Percentiles rank a stretch among this genome's conserved stretches.
Conservation (phyloP, 2,888 invertebrate species). For the Phania funesta region DNA sequence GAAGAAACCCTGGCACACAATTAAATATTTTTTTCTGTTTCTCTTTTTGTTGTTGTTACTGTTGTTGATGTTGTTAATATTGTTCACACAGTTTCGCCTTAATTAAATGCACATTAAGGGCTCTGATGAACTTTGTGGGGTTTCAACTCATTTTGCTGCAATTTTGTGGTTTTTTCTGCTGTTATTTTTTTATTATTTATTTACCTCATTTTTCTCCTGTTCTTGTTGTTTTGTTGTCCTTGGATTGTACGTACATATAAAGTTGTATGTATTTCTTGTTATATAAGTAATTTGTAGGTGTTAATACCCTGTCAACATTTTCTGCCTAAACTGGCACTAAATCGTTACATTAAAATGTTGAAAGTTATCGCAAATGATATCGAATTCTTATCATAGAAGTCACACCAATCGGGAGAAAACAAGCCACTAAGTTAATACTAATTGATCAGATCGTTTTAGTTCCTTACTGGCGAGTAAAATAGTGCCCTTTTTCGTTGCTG, state of each 20-base stretch:
- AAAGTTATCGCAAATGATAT: too few relatives aligned
- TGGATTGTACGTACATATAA: background rate
- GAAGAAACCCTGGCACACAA: slow-evolving; percentile 22
- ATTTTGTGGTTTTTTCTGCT: background rate
- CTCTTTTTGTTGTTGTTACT: background rate
- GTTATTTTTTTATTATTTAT: background rate
- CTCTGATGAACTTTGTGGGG: slow-evolving; percentile 64
- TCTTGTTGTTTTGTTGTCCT: background rate
- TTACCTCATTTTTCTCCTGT: background rate
- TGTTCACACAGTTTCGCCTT: slow-evolving; percentile 55
- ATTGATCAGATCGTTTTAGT: too few relatives aligned
- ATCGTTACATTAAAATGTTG: too few relatives aligned
- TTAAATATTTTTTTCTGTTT: slow-evolving; percentile 16
- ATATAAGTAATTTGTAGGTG: background rate
- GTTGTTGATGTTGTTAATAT: slow-evolving; percentile 23
- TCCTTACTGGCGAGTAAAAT: too few relatives aligned
- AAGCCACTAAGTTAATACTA: too few relatives aligned
- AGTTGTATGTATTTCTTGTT: background rate
- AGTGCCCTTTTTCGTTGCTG: too few relatives aligned
- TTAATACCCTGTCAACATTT: too few relatives aligned
- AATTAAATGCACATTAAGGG: slow-evolving; percentile 68
- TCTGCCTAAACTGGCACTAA: too few relatives aligned
- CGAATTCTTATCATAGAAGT: too few relatives aligned
- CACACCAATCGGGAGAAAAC: too few relatives aligned
- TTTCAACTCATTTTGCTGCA: slow-evolving; percentile 32